Base-by-base conservation (phyloP, 2,888 invertebrate genomes). In the Cryptophagus acutangulus region DNA sequence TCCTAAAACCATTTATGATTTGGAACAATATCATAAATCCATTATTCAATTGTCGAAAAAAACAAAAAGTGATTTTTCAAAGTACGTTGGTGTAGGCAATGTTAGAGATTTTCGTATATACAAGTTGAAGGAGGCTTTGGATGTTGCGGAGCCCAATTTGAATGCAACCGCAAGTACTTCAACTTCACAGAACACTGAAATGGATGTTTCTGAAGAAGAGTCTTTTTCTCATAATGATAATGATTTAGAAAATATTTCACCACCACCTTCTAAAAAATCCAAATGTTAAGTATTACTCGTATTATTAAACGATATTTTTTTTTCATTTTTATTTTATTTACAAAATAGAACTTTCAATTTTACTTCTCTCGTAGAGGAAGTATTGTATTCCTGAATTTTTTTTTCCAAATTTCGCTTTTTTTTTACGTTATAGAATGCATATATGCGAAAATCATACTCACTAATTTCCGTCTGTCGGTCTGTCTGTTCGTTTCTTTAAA, bases 1-100 rank as follows among this genome's bases (percentile, higher is more conserved):
- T 52, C 84, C 84, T 5, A 74, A 76, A 33, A 74, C 82, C 0
- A 76, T 84, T 37, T 72, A 75, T 31, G 81, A 78, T 55, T 75
- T 79, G 1, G 84, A 84, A 61, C 75, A 75, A 54, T 82, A 81
- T 59, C 72, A 72, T 51, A 78, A 76, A 52, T 71, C 73, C 37
- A 71, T 81, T 24, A 71, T 77, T 44, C 54, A 76, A 41, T 70
- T 82, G n/a, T 73, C 75, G 1, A 76, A 72, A 38, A 81, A 77
- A 52, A 77, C 77, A 1, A 75, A 77, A 63, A 77, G 79, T 34
- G 68, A 70, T 59, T 54, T 76, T 40, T 56, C 71, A 1, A 74
- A 72, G 50, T 78, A 77, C 51, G 58, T 81, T 9, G 79, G 81
- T 1, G 67, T 77, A 55, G 80, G 82, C 6, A 74, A 75, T 1